These are phyloP conservation scores for Agonopterix subpropinquella DNA, from an alignment of 2,888 invertebrate genomes.

Conservation along the genomic window DNA sequence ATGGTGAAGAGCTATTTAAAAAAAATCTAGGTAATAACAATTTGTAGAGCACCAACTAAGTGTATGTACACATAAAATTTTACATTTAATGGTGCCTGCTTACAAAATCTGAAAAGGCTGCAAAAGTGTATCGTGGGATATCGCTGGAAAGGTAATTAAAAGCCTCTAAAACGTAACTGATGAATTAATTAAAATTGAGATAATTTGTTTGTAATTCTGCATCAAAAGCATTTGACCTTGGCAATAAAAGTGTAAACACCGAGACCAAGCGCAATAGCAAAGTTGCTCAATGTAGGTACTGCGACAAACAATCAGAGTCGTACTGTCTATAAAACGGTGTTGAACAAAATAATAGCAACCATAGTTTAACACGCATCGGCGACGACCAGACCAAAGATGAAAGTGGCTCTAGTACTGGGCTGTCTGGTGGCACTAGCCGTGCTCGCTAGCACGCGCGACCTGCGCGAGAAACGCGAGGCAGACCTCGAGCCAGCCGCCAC, in stretches of 20 bases:
- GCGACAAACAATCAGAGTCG: constrained; percentile 47
- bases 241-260: constrained; percentile 39
- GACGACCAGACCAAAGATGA: constrained; percentile 39
- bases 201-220: not conserved
- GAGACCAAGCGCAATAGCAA: constrained; percentile 33
- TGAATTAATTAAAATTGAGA: too few relatives aligned
- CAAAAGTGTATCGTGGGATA: too few relatives aligned
- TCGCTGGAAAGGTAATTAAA: too few relatives aligned
- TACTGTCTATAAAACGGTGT: constrained; percentile 65
- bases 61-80: too few relatives aligned
- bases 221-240: constrained; percentile 43
- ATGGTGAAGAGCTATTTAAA: too few relatives aligned
- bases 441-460: constrained; percentile 52
- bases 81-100: too few relatives aligned
- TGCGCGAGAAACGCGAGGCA: constrained; percentile 60
- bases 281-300: constrained; percentile 47
- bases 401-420: constrained; percentile 43
- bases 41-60: too few relatives aligned
- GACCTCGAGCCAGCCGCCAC: constrained; percentile 67
- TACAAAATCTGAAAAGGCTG: too few relatives aligned
- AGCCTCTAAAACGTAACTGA: too few relatives aligned
- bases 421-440: constrained; percentile 52
- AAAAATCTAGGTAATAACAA: too few relatives aligned
- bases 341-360: constrained; percentile 33
- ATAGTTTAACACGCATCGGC: constrained; percentile 39